Conservation (phyloP, 2,797 vertebrate genomes). For the Stomatorhinus walkeri region DNA sequence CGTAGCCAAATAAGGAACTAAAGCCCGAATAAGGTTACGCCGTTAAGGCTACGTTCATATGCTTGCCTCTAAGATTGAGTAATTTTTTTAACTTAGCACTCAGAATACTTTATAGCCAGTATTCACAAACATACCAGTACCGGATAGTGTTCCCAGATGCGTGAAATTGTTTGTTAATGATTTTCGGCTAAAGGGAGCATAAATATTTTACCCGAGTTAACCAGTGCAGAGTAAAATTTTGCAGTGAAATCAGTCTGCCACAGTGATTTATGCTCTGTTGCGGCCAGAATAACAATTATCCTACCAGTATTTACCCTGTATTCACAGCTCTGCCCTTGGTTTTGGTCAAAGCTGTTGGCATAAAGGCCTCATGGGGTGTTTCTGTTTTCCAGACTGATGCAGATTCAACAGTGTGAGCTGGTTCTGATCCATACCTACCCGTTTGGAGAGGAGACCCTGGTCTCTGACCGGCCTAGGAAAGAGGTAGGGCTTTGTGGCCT, state of each 20-base stretch:
- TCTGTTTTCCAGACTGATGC: constrained; percentile 73
- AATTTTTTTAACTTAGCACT: neutral
- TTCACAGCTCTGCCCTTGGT: neutral
- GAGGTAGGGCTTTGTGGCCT: constrained; percentile 61
- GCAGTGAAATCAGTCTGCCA: neutral
- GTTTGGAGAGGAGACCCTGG: constrained; percentile 89
- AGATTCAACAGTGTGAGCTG: constrained; percentile 93
- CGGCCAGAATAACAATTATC: neutral
- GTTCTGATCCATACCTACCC: constrained; percentile 92
- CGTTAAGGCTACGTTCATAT: neutral
- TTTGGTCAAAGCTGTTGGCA: neutral
- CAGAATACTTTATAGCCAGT: neutral
- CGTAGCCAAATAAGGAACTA: neutral
- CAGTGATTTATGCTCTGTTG: neutral
- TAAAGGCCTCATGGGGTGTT: neutral
- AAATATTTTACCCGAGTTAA: neutral
- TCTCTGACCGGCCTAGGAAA: constrained; percentile 90
- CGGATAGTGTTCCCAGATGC: neutral
- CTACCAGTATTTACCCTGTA: neutral
- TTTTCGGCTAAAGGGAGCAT: neutral
- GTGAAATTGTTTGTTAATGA: neutral
- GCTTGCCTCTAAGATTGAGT: neutral
- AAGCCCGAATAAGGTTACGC: neutral
- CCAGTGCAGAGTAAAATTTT: neutral
- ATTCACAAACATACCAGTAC: neutral